Evolutionary conservation across 1,140 invertebrate genomes (phyloP).

Genomic region (Lethrus apterus): DNA sequence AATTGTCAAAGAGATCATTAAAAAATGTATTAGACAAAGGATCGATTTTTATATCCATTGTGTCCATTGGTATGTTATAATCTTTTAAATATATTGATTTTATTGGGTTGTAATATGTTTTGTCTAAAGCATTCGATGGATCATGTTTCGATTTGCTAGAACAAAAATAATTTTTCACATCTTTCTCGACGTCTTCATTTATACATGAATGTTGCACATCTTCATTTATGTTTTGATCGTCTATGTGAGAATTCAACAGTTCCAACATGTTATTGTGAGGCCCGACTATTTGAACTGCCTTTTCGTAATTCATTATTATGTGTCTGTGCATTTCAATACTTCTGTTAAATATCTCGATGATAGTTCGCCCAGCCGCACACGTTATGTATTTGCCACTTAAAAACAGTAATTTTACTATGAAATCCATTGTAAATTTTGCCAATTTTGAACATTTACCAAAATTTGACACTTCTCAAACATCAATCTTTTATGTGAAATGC

Average conservation of each 20-base stretch:
- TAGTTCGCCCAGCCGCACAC: not conserved
- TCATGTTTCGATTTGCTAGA: not conserved
- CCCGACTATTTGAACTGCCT: not conserved
- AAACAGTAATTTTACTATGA: slow-evolving; percentile 12
- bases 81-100: not conserved
- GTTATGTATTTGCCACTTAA: slow-evolving; percentile 12
- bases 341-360: slow-evolving; percentile 1
- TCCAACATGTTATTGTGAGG: slow-evolving; percentile 10
- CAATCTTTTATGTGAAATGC: no score
- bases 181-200: not conserved
- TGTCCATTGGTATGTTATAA: not conserved
- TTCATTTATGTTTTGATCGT: slow-evolving; percentile 1
- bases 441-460: slow-evolving; percentile 11
- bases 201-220: not conserved
- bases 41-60: not conserved
- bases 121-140: not conserved
- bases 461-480: no score
- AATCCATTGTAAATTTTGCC: slow-evolving; percentile 10
- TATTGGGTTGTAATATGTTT: not conserved
- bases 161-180: not conserved
- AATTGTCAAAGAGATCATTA: no score
- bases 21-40: not conserved
- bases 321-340: not conserved
- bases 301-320: not conserved
- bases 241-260: not conserved